Evolutionary conservation across 2,888 invertebrate species (phyloP), one percentile per base, ranked within the genome.

Genomic region (Torymus aiolomorphi): DNA sequence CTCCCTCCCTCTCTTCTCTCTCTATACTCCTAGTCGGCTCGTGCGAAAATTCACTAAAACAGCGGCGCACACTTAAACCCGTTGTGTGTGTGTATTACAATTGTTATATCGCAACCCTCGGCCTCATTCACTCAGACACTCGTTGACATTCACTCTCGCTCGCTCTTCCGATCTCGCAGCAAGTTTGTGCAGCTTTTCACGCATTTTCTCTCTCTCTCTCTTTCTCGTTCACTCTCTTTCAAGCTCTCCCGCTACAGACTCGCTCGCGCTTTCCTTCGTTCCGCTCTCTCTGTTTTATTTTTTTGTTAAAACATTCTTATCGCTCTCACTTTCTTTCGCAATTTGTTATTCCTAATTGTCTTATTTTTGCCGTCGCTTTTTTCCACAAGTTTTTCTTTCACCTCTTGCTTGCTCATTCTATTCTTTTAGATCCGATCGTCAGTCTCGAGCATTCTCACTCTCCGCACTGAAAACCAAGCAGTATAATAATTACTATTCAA

Each of bases 381-480:
- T 57, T 69, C 52, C 42, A 63, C 20, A 61, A 42, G 42, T 42
- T 52, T 69, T 66, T 51, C 72, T 69, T 76, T 70, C 54, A 52
- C 77, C 70, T 82, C 16, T 69, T 59, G 73, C 63, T 57, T 69
- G 52, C 20, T 67, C 42, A 65, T 52, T 24, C 24, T 78, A 61
- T 49, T 57, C 24, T 42, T 42, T 77, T 74, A 63, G 74, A 77
- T 78, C 76, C 59, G 76, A 80, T 82, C 80, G 71, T 82, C 79
- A 71, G 76, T 77, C 76, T 78, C 77, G 78, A 78, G 73, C 81
- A 73, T 56, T 82, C 82, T 84, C 80, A 72, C 76, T 79, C 76
- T 79, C 77, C 78, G 78, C 90, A 90, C 90, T 90, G 88, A 90
- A 90, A 91, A 91, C 90, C 90, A 91, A 91, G 91, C 91, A 87